Percentiles rank a stretch among this genome's conserved stretches.
These are phyloP conservation scores for Tethea ocularis DNA, from an alignment of 2,888 invertebrate genomes.

Conservation along the genomic window DNA sequence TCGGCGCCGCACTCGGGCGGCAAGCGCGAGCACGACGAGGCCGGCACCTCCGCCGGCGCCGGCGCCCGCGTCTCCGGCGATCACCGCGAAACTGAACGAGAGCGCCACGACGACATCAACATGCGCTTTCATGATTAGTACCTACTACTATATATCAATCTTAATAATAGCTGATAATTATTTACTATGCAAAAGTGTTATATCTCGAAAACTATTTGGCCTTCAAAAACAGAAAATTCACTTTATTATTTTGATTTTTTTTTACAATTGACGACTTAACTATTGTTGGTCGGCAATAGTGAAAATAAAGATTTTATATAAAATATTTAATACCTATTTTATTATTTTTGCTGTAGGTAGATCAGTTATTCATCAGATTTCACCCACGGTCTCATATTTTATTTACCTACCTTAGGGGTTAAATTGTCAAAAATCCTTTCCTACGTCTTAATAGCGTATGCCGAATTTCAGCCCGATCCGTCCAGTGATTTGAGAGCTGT, in stretches of 20 bases:
- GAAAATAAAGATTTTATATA: slow-evolving; percentile 67
- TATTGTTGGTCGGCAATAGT: slow-evolving; percentile 77
- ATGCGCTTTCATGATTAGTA: slow-evolving; percentile 71
- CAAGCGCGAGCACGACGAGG: slow-evolving; percentile 72
- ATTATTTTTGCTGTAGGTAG: slow-evolving; percentile 7
- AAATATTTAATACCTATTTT: slow-evolving; percentile 27
- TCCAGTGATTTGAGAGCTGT: too few species aligned
- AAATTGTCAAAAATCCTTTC: too few species aligned
- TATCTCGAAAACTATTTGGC: slow-evolving; percentile 57
- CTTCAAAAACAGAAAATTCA: slow-evolving; percentile 68
- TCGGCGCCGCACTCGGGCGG: slow-evolving; percentile 65
- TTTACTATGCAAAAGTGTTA: slow-evolving; percentile 42
- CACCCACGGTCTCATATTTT: too few species aligned
- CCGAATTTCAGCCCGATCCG: too few species aligned
- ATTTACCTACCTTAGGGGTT: too few species aligned
- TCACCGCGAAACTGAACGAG: slow-evolving; percentile 72
- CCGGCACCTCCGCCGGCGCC: slow-evolving; percentile 75
- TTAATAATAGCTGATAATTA: slow-evolving; percentile 20
- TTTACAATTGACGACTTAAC: slow-evolving; percentile 75
- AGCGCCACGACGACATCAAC: slow-evolving; percentile 76
- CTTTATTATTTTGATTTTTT: slow-evolving; percentile 72
- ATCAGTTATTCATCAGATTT: too few species aligned
- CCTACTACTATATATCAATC: slow-evolving; percentile 14
- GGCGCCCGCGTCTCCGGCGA: slow-evolving; percentile 76
- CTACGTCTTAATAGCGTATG: too few species aligned